phyloP scores from a whole-genome alignment of 2,797 vertebrate genomes.

The Petrocephalus sullivani region DNA sequence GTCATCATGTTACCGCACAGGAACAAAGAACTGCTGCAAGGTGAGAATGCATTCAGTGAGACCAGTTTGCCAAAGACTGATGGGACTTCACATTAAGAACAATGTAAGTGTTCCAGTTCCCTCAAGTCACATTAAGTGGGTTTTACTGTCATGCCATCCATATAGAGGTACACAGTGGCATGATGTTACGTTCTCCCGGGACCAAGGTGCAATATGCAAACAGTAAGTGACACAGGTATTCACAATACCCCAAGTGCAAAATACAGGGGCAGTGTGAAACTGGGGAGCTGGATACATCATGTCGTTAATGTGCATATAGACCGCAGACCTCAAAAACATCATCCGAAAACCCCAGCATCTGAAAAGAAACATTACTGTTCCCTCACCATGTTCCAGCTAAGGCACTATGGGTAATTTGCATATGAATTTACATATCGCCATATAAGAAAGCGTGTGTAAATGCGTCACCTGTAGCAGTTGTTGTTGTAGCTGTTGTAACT shows the following conservation, averaged over 20 bases:
- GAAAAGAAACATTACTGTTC: background rate
- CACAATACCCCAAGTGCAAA: background rate
- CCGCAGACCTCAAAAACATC: background rate
- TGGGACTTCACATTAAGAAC: background rate
- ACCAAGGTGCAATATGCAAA: background rate
- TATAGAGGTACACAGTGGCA: background rate
- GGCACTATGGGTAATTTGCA: background rate
- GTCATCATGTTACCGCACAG: background rate
- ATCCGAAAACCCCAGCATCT: background rate
- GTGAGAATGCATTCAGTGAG: background rate
- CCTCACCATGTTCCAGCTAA: background rate
- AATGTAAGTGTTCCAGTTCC: background rate
- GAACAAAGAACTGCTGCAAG: background rate
- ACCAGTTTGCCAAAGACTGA: background rate
- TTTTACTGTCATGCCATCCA: background rate
- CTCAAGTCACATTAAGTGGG: background rate
- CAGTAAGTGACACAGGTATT: background rate
- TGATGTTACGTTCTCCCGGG: background rate
- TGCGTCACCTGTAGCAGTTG: constrained; percentile 89
- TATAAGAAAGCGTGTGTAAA: background rate
- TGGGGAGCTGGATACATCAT: background rate
- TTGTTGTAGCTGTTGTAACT: constrained; percentile 98
- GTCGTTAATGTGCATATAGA: background rate
- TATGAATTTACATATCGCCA: background rate
- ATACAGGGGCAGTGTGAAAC: background rate